Conservation (phyloP, 2,797 vertebrate species). For the Mastacembelus armatus region DNA sequence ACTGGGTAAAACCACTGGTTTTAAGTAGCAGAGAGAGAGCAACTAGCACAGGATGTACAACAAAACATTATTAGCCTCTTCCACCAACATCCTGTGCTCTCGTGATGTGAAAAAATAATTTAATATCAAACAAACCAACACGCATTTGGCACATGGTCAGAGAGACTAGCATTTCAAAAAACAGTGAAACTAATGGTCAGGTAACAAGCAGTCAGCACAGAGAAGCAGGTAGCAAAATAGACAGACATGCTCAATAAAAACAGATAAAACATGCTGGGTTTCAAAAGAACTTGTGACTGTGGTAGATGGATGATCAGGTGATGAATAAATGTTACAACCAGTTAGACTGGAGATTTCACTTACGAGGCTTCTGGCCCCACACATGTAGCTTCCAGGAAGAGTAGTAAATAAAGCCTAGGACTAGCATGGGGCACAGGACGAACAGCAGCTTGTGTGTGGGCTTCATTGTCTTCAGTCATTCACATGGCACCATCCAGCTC, state of each 20-base stretch:
- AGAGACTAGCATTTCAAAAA: too few relatives aligned
- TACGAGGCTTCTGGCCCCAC: slow-evolving; percentile 95
- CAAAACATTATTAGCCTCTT: slow-evolving; percentile 37
- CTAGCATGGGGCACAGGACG: slow-evolving; percentile 93
- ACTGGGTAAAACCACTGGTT: background rate
- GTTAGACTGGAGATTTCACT: slow-evolving; percentile 77
- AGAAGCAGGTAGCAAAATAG: slow-evolving; percentile 36
- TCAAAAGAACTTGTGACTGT: background rate
- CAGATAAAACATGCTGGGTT: background rate
- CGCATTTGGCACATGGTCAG: background rate
- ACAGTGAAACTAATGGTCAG: too few relatives aligned
- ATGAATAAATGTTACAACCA: slow-evolving; percentile 22
- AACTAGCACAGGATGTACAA: background rate
- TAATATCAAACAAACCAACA: slow-evolving; percentile 13
- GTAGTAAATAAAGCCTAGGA: slow-evolving; percentile 96
- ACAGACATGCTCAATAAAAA: slow-evolving; percentile 14
- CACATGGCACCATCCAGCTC: slow-evolving; percentile 88
- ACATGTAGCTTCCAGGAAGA: slow-evolving; percentile 94
- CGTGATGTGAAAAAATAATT: slow-evolving; percentile 21
- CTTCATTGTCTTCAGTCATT: slow-evolving; percentile 95
- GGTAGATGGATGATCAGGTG: slow-evolving; percentile 29
- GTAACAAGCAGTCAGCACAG: slow-evolving; percentile 33
- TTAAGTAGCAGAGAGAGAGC: background rate
- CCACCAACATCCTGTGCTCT: slow-evolving; percentile 10
- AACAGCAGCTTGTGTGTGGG: slow-evolving; percentile 95